Base-by-base conservation (phyloP, 2,113 vertebrate species). In the Coturnix japonica region DNA sequence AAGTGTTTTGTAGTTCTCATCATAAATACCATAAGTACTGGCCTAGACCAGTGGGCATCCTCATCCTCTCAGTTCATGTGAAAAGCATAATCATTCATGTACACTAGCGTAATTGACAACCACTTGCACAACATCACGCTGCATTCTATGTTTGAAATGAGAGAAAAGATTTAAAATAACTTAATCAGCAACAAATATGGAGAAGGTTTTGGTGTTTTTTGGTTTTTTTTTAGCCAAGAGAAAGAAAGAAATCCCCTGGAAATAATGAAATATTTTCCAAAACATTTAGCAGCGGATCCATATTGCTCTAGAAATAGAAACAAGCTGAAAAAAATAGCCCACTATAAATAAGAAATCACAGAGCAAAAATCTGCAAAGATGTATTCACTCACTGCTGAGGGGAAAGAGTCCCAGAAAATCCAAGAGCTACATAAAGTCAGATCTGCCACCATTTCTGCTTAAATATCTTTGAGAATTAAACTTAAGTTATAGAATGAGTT, bases 401-500 rank as follows among this genome's bases (percentile, higher is more conserved):
- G 21, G 28, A 81, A 13, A 81, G 47, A 64, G 25, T 67, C 60
- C 3, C 64, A 92, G 64, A 81, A 89, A 89, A 89, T 25, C 67
- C 30, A 65, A 77, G 43, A 82, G 60, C 84, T 92, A 46, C 18
- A 51, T 66, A 39, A 86, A 78, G 46, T 39, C 47, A n/a, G 5
- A 89, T 91, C 61, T 81, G n/a, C 63, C 54, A 57, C 88, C 81
- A 64, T 80, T 47, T 89, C 82, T 64, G 60, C 60, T 49, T 78
- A 59, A 23, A 54, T 1, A 0, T 89, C 83, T 87, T 75, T 22
- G 13, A 12, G 47, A 92, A 69, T 91, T 90, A 89, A 92, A 79
- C 59, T 43, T 30, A 16, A 3, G 64, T 77, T 92, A 75, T 2
- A 93, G 84, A 87, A 95, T 82, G 30, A 73, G 33, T 87, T 79